These are phyloP conservation scores for human DNA, from an alignment of 2,113 vertebrate species.

Conservation along the genomic window DNA sequence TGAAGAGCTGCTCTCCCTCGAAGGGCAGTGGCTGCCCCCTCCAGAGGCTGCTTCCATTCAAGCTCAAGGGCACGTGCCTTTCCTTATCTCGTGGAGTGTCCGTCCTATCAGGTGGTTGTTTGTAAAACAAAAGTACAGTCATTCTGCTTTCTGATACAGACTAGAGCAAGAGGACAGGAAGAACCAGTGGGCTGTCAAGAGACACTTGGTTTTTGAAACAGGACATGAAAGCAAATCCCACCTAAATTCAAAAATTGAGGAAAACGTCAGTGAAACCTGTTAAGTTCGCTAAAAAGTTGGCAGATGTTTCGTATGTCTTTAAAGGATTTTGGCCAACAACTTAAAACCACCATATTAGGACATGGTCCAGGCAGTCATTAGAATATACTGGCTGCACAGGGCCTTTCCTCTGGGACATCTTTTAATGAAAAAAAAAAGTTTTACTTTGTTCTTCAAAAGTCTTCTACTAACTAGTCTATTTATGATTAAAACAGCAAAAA, in stretches of 20 bases:
- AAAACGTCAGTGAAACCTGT: background rate
- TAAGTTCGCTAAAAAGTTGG: too few species aligned
- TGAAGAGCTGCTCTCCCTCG: background rate
- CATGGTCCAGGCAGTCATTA: background rate
- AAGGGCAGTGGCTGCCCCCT: fast-evolving
- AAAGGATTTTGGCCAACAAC: background rate
- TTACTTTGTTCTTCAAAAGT: background rate
- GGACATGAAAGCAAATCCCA: background rate
- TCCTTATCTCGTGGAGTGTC: background rate
- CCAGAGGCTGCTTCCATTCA: fast-evolving
- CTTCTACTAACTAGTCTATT: background rate
- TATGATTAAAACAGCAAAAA: background rate
- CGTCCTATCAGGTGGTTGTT: fast-evolving
- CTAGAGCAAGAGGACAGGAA: background rate
- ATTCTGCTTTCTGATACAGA: background rate
- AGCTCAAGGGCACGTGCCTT: fast-evolving
- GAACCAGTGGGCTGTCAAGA: fast-evolving
- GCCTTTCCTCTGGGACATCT: background rate
- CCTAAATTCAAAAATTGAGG: background rate
- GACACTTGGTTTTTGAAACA: background rate
- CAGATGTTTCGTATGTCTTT: background rate
- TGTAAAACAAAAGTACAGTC: background rate
- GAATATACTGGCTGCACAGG: background rate
- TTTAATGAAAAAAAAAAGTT: background rate
- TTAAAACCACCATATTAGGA: background rate